phyloP scores from a whole-genome alignment of 2,113 vertebrate genomes.

The Pseudois nayaur region DNA sequence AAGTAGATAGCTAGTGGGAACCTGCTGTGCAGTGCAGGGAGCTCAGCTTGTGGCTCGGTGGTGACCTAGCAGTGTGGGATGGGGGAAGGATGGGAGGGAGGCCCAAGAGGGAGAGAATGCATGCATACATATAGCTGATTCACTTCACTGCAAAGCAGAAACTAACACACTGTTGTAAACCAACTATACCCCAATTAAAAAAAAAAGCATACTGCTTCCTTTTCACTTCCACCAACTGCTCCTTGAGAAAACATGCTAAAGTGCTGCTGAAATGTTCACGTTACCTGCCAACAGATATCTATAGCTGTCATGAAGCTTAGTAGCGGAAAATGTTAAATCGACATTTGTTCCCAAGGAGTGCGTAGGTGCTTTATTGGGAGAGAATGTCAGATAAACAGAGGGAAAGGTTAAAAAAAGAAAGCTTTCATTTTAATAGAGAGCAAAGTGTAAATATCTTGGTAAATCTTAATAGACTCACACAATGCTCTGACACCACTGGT shows the following conservation, averaged over 20 bases:
- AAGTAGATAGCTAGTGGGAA: accelerated
- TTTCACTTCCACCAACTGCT: slow-evolving; percentile 3
- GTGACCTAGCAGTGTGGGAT: not conserved
- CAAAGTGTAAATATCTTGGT: slow-evolving; percentile 76
- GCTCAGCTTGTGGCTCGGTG: not conserved
- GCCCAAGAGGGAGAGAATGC: not conserved
- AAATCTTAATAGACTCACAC: slow-evolving; percentile 72
- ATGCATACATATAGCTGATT: not conserved
- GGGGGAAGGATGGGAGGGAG: not conserved
- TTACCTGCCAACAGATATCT: slow-evolving; percentile 56
- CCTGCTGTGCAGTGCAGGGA: not conserved
- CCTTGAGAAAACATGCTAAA: slow-evolving; percentile 39
- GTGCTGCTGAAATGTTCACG: slow-evolving; percentile 45
- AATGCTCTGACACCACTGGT: slow-evolving; percentile 34
- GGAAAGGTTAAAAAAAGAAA: slow-evolving; percentile 75
- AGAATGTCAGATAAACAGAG: slow-evolving; percentile 80
- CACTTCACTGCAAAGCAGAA: not conserved
- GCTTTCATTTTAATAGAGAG: slow-evolving; percentile 74
- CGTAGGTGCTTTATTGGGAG: slow-evolving; percentile 68
- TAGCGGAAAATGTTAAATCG: slow-evolving; percentile 68
- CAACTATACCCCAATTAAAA: not conserved
- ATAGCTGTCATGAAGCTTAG: slow-evolving; percentile 58
- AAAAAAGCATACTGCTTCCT: not conserved
- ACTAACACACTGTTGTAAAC: not conserved
- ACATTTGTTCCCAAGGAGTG: slow-evolving; percentile 67